Percentiles rank a stretch among this genome's conserved stretches.
phyloP scores from a whole-genome alignment of 2,113 vertebrate genomes.

The Sterrhoptilus dennistouni region DNA sequence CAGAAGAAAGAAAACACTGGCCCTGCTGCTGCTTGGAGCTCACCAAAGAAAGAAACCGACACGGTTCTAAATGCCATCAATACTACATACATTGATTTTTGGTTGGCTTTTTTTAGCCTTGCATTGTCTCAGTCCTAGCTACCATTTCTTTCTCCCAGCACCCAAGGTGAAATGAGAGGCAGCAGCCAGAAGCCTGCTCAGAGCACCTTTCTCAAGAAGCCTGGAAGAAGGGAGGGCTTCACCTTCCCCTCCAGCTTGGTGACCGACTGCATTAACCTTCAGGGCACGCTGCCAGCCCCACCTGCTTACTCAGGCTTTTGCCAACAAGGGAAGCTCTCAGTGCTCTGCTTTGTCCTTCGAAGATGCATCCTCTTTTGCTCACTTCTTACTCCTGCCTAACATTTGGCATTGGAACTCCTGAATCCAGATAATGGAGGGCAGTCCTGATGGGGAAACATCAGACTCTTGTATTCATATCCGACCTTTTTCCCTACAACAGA shows the following conservation, averaged over 20 bases:
- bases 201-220: background rate
- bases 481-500: background rate
- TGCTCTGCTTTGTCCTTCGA: background rate
- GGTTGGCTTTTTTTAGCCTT: background rate
- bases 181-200: background rate
- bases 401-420: background rate
- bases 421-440: background rate
- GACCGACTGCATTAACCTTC: constrained; percentile 15
- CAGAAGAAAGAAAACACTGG: background rate
- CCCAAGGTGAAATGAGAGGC: background rate
- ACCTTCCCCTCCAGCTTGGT: background rate
- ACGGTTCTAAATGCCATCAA: rapidly evolving
- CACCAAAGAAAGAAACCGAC: background rate
- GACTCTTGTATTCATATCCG: background rate
- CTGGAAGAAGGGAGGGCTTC: background rate
- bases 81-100: background rate
- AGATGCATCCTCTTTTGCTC: background rate
- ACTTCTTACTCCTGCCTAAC: background rate
- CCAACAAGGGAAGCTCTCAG: background rate
- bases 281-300: background rate
- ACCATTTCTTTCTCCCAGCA: background rate
- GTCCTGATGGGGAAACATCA: background rate
- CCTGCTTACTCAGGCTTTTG: constrained; percentile 53
- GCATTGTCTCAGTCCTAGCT: background rate
- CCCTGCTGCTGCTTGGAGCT: background rate